Evolutionary conservation across 2,113 vertebrate species (phyloP), one percentile per base, ranked within the genome.

Genomic region (Phyllostomus hastatus): DNA sequence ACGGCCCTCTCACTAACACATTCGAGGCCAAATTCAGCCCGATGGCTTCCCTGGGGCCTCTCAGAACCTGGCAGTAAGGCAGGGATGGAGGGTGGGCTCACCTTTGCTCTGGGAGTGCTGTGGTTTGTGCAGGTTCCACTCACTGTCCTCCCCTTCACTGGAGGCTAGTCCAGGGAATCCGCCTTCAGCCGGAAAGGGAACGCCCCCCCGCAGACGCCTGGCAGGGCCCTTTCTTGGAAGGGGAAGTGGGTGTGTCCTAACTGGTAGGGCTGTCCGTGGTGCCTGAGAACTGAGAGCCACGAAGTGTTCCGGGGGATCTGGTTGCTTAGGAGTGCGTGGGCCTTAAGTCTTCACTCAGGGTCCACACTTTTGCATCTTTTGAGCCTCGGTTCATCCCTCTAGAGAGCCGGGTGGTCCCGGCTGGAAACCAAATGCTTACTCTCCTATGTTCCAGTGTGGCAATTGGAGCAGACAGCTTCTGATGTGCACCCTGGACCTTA

Each of bases 351-450:
- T 31, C 16, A 20, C 43, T 46, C 15, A 19, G 11, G 8, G 1
- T 33, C 28, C 15, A 2, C 16, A 33, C 4, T 48, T 33, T 48
- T 48, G 41, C 48, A 43, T 48, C 0, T 48, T 46, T 2, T 48
- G 16, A 48, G 16, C 43, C 31, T 48, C 7, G 16, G 16, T 15
- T 5, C 7, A 0, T 50, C 28, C 28, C 43, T 48, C 28, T 46
- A 19, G 8, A 7, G 28, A 17, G 0, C 1, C 1, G 28, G 4
- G 43, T 50, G 15, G 73, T 16, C 43, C 14, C 1, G 16, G 43
- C 15, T 0, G 1, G 28, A 31, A 9, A 33, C 28, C 31, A 48
- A 48, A 4, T 48, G 28, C 43, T 2, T 24, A 46, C 4, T 10
- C 8, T 4, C 7, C 26, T 2, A 26, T 33, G 8, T 17, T 17